A percentile compares a stretch with the other conserved stretches of the same genome.
phyloP scores from a whole-genome alignment of 23 tunicate genomes.

The Trididemnum nubilum region DNA sequence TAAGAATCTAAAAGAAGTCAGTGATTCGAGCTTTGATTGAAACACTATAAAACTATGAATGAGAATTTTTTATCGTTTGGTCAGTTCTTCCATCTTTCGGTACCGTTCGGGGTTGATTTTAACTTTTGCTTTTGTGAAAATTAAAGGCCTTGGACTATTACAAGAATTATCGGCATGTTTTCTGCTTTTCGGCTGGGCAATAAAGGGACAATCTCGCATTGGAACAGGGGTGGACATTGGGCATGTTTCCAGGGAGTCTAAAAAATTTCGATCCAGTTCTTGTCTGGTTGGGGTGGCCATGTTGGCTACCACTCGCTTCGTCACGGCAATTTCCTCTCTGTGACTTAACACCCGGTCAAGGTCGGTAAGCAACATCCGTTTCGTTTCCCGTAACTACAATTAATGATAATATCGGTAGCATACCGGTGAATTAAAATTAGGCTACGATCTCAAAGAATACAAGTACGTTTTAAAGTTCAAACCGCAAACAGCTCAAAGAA shows the following conservation, averaged over 20 bases:
- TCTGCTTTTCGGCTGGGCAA: background rate
- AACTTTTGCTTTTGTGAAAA: conserved; percentile 45
- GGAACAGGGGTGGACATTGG: conserved; percentile 28
- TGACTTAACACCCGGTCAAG: conserved; percentile 72
- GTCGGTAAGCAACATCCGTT: conserved; percentile 60
- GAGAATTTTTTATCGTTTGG: background rate
- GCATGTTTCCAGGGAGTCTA: conserved; percentile 52
- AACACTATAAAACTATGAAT: no score
- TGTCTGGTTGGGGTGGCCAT: conserved; percentile 23
- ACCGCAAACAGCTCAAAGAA: no score
- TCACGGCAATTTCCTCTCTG: conserved; percentile 69
- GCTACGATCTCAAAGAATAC: no score
- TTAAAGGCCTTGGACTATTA: conserved; percentile 34
- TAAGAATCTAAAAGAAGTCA: no score
- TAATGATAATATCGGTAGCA: background rate
- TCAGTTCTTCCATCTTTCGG: conserved; percentile 10
- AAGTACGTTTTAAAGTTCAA: no score
- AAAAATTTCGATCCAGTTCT: background rate
- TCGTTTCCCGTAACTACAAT: conserved; percentile 63
- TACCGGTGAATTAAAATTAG: background rate
- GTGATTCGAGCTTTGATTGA: no score
- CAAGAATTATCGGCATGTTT: background rate
- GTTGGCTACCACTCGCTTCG: conserved; percentile 59
- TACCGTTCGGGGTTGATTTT: conserved; percentile 39
- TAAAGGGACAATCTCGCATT: conserved; percentile 1